Evolutionary conservation across 2,888 invertebrate species (phyloP).

Genomic region (Drosophila quinaria): DNA sequence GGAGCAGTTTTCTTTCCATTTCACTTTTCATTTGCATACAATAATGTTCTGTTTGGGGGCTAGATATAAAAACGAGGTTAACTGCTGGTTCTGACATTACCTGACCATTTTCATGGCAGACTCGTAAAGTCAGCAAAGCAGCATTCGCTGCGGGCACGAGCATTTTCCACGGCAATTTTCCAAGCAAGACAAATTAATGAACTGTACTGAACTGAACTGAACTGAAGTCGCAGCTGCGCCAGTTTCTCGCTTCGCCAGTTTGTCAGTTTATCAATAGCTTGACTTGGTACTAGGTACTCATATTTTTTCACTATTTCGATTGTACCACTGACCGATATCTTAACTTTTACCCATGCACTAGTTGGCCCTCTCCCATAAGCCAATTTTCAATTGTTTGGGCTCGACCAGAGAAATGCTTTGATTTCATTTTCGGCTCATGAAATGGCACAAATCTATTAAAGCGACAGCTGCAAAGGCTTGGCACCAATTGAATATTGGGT

Average conservation of each 20-base stretch:
- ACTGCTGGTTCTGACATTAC: conserved; percentile 51
- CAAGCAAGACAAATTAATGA: conserved; percentile 72
- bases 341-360: conserved; percentile 67
- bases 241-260: conserved; percentile 42
- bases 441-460: conserved; percentile 65
- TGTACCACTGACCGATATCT: conserved; percentile 81
- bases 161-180: conserved; percentile 72
- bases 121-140: conserved; percentile 36
- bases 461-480: conserved; percentile 59
- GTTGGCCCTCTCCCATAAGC: conserved; percentile 11
- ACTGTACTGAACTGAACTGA: conserved; percentile 45
- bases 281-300: conserved; percentile 9
- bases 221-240: conserved; percentile 58
- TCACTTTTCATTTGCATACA: conserved; percentile 81
- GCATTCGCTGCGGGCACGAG: conserved; percentile 54
- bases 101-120: conserved; percentile 53
- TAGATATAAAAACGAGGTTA: conserved; percentile 67
- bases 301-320: conserved; percentile 39
- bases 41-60: conserved; percentile 60
- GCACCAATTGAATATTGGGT: conserved; percentile 56
- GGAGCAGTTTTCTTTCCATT: conserved; percentile 58
- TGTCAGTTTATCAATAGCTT: conserved; percentile 49
- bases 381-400: conserved; percentile 64
- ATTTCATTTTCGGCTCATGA: conserved; percentile 67
- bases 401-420: conserved; percentile 56